Conservation (phyloP, 2,797 vertebrate species). For the Rhinella marina region DNA sequence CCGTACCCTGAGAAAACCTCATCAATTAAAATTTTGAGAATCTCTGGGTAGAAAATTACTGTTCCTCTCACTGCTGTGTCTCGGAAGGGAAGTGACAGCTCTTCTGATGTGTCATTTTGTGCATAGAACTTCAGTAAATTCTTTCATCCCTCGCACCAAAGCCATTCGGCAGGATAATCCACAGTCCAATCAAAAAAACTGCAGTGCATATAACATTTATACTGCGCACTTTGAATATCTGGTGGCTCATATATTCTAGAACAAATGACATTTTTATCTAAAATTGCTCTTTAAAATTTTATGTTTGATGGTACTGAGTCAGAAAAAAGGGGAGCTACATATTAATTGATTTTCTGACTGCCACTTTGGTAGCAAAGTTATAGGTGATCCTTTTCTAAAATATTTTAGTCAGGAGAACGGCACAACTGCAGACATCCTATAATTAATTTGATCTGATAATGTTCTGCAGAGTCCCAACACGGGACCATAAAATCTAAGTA, state of each 20-base stretch:
- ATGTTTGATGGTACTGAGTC: neutral
- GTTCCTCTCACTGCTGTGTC: neutral
- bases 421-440: conserved; percentile 13
- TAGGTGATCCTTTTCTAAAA: neutral
- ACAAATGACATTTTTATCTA: conserved; percentile 1
- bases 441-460: conserved; percentile 51
- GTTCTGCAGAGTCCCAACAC: conserved; percentile 28
- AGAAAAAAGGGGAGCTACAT: neutral
- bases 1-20: neutral
- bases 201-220: neutral
- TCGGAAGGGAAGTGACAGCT: neutral
- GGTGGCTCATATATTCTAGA: neutral
- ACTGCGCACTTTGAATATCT: neutral
- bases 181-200: neutral
- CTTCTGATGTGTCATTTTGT: neutral
- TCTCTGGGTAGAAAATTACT: neutral
- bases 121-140: neutral
- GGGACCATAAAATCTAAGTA: conserved; percentile 45
- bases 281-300: neutral
- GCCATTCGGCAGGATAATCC: neutral
- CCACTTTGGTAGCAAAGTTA: conserved; percentile 12
- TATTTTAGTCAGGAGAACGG: conserved; percentile 14
- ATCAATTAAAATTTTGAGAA: neutral
- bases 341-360: conserved; percentile 24
- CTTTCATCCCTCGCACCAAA: neutral